A percentile compares a stretch with the other conserved stretches of the same genome.
Evolutionary conservation across 2,888 invertebrate genomes (phyloP).

Genomic region (Diaphora mendica): DNA sequence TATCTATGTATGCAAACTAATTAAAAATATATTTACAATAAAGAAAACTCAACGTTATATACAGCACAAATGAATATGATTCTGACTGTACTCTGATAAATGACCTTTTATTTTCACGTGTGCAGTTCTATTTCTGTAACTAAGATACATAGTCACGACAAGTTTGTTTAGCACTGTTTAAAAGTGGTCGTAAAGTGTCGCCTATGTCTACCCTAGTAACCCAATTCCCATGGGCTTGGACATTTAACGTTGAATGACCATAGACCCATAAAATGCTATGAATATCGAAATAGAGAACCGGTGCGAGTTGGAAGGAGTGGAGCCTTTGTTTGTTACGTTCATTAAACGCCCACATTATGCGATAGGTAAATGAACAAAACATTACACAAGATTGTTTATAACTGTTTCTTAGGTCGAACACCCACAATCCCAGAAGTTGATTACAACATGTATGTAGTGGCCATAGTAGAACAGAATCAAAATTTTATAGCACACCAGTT

Average conservation of each 20-base stretch:
- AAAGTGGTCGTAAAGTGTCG: constrained; percentile 15
- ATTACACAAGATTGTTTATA: neutral
- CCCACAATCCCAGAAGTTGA: neutral
- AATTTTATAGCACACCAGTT: too few relatives aligned
- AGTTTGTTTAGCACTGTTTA: constrained; percentile 11
- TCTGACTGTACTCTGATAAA: constrained; percentile 25
- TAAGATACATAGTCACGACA: constrained; percentile 7
- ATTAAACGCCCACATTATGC: neutral
- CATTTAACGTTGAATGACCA: constrained; percentile 8
- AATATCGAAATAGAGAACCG: constrained; percentile 4
- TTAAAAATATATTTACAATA: too few relatives aligned
- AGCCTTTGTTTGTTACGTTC: constrained; percentile 11
- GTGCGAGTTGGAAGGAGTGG: neutral
- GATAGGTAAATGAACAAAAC: constrained; percentile 3
- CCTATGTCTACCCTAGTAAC: constrained; percentile 21
- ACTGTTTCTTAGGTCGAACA: neutral
- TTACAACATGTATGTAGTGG: neutral
- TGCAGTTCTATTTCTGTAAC: constrained; percentile 10
- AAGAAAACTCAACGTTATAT: too few relatives aligned
- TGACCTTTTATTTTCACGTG: constrained; percentile 37
- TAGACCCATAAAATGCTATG: constrained; percentile 8
- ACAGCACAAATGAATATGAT: too few relatives aligned
- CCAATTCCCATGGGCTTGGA: constrained; percentile 14
- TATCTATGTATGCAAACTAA: too few relatives aligned
- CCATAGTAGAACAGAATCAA: neutral